A percentile compares a stretch with the other conserved stretches of the same genome.
Conservation (phyloP, 2,797 vertebrate genomes). For the Centroberyx gerrardi region DNA sequence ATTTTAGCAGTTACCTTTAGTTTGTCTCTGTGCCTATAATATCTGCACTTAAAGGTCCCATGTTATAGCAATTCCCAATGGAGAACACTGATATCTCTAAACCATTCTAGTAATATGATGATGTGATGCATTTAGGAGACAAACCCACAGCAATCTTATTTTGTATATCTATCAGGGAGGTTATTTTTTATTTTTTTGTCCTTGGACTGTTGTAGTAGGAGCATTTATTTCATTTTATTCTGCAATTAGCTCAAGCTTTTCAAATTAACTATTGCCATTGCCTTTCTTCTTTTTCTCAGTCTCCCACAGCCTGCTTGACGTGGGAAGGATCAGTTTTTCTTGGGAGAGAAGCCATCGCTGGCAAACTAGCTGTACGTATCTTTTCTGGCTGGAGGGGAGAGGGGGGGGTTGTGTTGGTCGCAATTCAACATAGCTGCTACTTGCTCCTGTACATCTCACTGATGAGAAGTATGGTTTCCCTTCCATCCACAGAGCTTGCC, state of each 20-base stretch:
- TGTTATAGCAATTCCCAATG: no score
- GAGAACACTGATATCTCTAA: no score
- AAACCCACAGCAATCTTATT: no score
- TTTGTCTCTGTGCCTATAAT: no score
- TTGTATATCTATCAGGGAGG: no score
- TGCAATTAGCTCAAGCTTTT: not conserved
- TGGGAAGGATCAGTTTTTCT: slow-evolving; percentile 86
- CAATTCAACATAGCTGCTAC: not conserved
- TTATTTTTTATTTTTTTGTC: not conserved
- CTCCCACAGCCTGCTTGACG: slow-evolving; percentile 84
- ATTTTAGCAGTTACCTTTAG: no score
- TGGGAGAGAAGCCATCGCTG: slow-evolving; percentile 82
- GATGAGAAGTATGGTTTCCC: slow-evolving; percentile 23
- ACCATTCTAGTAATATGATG: no score
- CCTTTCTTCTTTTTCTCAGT: slow-evolving; percentile 62
- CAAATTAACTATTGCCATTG: not conserved
- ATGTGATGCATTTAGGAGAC: no score
- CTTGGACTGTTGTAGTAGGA: not conserved
- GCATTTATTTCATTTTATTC: not conserved
- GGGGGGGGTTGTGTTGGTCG: not conserved
- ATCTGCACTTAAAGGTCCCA: no score
- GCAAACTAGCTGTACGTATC: slow-evolving; percentile 81
- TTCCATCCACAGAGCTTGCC: slow-evolving; percentile 77
- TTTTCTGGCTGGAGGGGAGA: not conserved
- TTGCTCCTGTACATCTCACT: not conserved